Conservation (phyloP, 1,140 invertebrate species). For the Aphis craccivora region DNA sequence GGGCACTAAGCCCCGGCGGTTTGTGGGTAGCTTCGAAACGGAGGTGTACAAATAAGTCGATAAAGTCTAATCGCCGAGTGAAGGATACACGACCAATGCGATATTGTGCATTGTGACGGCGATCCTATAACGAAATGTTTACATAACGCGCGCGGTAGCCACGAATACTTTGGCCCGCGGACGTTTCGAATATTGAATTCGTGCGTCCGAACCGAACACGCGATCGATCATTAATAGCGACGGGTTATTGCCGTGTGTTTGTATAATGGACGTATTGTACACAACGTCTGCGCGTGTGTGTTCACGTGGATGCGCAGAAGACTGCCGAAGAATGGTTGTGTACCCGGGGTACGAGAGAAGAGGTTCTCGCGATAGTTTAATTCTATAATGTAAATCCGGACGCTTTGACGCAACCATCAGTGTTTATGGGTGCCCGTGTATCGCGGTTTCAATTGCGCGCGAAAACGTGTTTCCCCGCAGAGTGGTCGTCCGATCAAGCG, state of each 20-base stretch:
- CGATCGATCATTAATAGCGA: neutral
- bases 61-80: neutral
- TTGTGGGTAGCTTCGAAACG: neutral
- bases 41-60: neutral
- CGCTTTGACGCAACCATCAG: neutral
- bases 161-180: neutral
- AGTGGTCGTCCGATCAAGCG: neutral
- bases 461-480: neutral
- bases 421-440: neutral
- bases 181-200: slow-evolving; percentile 16
- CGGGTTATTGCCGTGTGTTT: neutral
- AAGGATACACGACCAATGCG: neutral
- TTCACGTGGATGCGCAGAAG: neutral
- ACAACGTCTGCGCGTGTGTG: neutral
- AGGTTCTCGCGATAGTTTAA: neutral
- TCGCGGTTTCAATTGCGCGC: slow-evolving; percentile 19
- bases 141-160: neutral
- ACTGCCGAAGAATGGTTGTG: neutral
- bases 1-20: too few species aligned
- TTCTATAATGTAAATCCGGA: slow-evolving; percentile 18
- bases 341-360: neutral
- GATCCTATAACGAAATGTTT: slow-evolving; percentile 1
- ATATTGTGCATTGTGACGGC: too few species aligned
- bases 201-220: neutral
- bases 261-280: neutral